Conservation (phyloP, 64 coral and sea anemone genomes). For the Porites lutea region DNA sequence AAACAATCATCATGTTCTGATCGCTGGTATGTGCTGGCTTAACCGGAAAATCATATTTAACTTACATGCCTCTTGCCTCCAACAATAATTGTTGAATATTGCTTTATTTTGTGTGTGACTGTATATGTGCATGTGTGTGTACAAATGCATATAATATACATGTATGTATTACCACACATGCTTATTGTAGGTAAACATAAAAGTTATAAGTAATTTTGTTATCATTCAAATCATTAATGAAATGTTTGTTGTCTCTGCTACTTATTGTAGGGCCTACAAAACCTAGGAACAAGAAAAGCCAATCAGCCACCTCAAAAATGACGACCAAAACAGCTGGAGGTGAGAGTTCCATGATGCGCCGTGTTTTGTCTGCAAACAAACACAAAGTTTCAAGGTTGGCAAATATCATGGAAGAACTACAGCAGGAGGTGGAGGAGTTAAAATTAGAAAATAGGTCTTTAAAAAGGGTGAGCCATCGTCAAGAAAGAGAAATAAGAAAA, state of each 20-base stretch:
- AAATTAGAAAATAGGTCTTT: slow-evolving; percentile 88
- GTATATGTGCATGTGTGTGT: too few species aligned
- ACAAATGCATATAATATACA: too few species aligned
- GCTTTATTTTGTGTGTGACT: too few species aligned
- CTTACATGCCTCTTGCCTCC: too few species aligned
- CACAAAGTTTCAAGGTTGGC: slow-evolving; percentile 86
- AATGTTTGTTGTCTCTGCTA: not conserved
- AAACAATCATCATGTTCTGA: too few species aligned
- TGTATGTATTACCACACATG: too few species aligned
- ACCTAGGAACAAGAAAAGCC: slow-evolving; percentile 74
- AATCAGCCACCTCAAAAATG: slow-evolving; percentile 64
- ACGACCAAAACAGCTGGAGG: slow-evolving; percentile 21
- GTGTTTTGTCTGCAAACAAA: slow-evolving; percentile 90
- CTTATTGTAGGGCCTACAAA: slow-evolving; percentile 10
- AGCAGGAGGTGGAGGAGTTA: slow-evolving; percentile 75
- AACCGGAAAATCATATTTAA: too few species aligned
- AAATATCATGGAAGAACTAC: slow-evolving; percentile 86
- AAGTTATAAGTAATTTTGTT: too few species aligned
- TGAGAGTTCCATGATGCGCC: slow-evolving; percentile 71
- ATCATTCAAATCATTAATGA: not conserved
- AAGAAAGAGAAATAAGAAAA: slow-evolving; percentile 87
- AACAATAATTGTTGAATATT: too few species aligned
- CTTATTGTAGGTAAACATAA: too few species aligned
- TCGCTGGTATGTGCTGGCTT: too few species aligned
- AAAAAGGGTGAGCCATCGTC: slow-evolving; percentile 67